A percentile compares a stretch with the other conserved stretches of the same genome.
Conservation (phyloP, 2,113 vertebrate genomes). For the Lophius piscatorius region DNA sequence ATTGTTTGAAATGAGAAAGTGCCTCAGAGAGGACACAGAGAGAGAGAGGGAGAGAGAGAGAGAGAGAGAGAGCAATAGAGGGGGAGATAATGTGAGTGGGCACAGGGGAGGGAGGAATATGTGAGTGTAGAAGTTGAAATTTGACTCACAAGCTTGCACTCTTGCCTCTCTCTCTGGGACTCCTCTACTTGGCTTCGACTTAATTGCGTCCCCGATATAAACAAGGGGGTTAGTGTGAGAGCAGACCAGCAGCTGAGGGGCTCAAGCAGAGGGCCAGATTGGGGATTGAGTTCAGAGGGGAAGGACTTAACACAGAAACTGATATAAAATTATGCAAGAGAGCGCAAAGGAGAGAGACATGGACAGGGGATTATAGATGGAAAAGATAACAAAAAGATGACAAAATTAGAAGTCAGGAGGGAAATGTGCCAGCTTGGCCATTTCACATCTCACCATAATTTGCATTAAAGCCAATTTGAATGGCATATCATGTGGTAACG, state of each 20-base stretch:
- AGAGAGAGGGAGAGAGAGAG: background rate
- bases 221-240: slow-evolving; percentile 93
- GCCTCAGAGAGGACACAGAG: background rate
- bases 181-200: slow-evolving; percentile 86
- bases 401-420: slow-evolving; percentile 42
- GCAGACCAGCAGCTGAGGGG: slow-evolving; percentile 87
- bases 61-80: slow-evolving; percentile 5
- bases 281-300: slow-evolving; percentile 83
- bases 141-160: slow-evolving; percentile 87
- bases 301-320: slow-evolving; percentile 82
- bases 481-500: slow-evolving; percentile 52
- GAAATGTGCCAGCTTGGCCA: slow-evolving; percentile 22
- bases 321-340: slow-evolving; percentile 75
- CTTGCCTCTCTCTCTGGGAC: slow-evolving; percentile 89
- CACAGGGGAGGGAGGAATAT: slow-evolving; percentile 46
- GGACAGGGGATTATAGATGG: slow-evolving; percentile 60
- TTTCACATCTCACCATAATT: slow-evolving; percentile 40
- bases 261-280: slow-evolving; percentile 82
- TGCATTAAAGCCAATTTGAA: slow-evolving; percentile 51
- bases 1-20: slow-evolving; percentile 30
- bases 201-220: slow-evolving; percentile 89
- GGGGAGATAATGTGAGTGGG: slow-evolving; percentile 72
- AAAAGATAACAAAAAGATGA: slow-evolving; percentile 51
- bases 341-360: slow-evolving; percentile 60
- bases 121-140: slow-evolving; percentile 76